phyloP scores from a whole-genome alignment of 2,888 invertebrate species.

The Beris morrisii region DNA sequence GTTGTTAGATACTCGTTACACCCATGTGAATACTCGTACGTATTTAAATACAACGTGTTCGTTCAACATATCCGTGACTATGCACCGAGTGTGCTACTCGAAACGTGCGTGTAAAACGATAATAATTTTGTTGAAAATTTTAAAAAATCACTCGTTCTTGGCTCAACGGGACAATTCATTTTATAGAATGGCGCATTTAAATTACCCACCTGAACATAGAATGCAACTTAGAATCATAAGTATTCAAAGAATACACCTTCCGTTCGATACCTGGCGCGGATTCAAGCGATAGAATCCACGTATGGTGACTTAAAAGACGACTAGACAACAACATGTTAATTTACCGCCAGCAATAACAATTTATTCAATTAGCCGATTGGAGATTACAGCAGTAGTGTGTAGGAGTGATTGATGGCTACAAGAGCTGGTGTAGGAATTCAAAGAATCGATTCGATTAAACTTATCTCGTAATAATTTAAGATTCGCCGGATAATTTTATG shows the following conservation, averaged over 20 bases:
- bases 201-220: too few species aligned
- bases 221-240: background rate
- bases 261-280: conserved; percentile 1
- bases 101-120: too few species aligned
- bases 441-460: background rate
- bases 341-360: conserved; percentile 10
- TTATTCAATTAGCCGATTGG: background rate
- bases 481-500: background rate
- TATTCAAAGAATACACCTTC: conserved; percentile 13
- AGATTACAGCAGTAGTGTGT: background rate
- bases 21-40: too few species aligned
- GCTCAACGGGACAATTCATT: too few species aligned
- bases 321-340: conserved; percentile 2
- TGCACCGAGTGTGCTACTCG: too few species aligned
- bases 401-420: background rate
- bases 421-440: conserved; percentile 1
- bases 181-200: too few species aligned
- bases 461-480: background rate
- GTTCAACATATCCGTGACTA: too few species aligned
- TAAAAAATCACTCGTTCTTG: too few species aligned
- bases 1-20: too few species aligned
- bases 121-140: too few species aligned
- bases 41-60: too few species aligned
- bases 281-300: background rate
- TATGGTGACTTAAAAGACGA: background rate